A percentile compares a stretch with the other conserved stretches of the same genome.
phyloP scores from a whole-genome alignment of 2,888 invertebrate genomes.

The Orthosia incerta region DNA sequence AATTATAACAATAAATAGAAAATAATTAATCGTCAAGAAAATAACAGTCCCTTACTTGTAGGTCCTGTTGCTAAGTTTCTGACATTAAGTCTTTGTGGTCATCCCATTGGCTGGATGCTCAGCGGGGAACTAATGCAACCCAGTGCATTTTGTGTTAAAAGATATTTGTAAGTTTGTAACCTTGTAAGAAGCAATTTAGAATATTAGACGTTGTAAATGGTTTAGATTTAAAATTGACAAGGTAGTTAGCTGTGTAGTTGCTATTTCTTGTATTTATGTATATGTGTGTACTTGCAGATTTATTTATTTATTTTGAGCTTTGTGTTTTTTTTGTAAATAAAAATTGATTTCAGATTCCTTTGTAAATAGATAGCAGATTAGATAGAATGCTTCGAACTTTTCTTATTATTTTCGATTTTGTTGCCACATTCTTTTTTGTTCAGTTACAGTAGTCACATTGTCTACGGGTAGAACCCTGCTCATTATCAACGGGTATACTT shows the following conservation, averaged over 20 bases:
- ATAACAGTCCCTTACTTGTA: no score
- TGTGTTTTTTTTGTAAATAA: background rate
- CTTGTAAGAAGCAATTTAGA: background rate
- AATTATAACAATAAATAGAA: no score
- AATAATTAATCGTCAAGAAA: no score
- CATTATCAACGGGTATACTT: constrained; percentile 84
- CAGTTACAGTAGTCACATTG: constrained; percentile 82
- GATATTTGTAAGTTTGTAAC: background rate
- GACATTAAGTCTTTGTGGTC: no score
- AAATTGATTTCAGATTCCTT: background rate
- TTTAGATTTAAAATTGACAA: constrained; percentile 4
- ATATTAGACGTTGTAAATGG: background rate
- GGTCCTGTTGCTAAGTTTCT: no score
- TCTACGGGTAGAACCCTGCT: constrained; percentile 81
- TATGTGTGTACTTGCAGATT: background rate
- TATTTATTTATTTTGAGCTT: background rate
- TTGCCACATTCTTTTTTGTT: constrained; percentile 65
- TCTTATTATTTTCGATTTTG: constrained; percentile 43
- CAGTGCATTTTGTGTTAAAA: background rate
- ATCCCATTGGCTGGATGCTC: no score
- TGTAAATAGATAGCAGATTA: background rate
- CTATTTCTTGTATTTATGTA: background rate
- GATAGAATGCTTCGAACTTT: constrained; percentile 17
- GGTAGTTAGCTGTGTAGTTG: constrained; percentile 10
- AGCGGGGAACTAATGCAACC: no score